Evolutionary conservation across 2,888 invertebrate genomes (phyloP), one percentile per base, ranked within the genome.

Genomic region (Mechanitis mazaeus): DNA sequence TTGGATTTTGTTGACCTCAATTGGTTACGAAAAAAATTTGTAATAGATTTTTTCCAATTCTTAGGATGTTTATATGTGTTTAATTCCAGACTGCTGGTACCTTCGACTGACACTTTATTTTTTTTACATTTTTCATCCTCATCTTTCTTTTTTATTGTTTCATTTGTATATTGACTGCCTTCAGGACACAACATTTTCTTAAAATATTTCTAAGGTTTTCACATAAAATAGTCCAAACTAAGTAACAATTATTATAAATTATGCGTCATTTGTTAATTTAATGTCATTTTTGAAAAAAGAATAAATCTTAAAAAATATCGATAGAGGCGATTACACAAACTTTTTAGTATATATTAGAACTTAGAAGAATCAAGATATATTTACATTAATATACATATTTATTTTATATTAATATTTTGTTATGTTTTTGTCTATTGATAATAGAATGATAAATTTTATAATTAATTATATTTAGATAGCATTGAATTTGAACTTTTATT

Each of bases 1-100:
- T 85, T 87, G 33, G 89, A 89, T 75, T 82, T 88, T 3, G 87
- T 83, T 56, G 88, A 83, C 55, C 88, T 83, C 61, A 84, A 75
- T 70, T 85, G 87, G 69, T 83, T 81, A 54, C 87, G 81, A 75
- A 90, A 90, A 72, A 90, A 89, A 71, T 83, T 87, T 2, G 87
- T 76, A 58, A 90, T 79, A 45, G 90, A 87, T 69, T 87, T 89
- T 71, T 87, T 90, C 90, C 89, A 90, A 58, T 81, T 85, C 69
- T 83, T 89, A 12, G 83, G 81, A 71, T 79, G 80, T 78, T 80
- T 89, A 57, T 75, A 87, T 33, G 86, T 81, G 69, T 76, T 77
- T 66, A 87, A 71, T 69, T 87, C 88, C 68, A 81, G 64, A 70
- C 72, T 78, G 64, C 75, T 75, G 58, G 78, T 72, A 55, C 81